Conservation (phyloP, 2,888 invertebrate species). For the Molorchus minor region DNA sequence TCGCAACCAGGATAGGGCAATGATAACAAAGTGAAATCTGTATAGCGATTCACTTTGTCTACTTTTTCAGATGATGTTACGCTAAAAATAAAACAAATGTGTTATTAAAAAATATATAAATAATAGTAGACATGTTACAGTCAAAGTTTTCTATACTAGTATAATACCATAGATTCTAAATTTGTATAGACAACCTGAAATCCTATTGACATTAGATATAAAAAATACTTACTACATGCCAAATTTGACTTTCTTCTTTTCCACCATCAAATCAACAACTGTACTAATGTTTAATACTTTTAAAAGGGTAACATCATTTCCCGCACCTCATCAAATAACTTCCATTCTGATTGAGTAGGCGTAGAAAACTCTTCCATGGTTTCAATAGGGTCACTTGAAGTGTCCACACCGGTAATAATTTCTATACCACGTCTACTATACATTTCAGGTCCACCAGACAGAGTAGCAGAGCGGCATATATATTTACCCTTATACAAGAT, state of each 20-base stretch:
- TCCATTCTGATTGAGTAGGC: conserved; percentile 61
- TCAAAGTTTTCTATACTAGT: no score
- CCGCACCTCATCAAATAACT: conserved; percentile 71
- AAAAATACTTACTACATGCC: conserved; percentile 73
- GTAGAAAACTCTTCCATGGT: conserved; percentile 29
- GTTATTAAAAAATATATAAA: conserved; percentile 12
- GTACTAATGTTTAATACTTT: conserved; percentile 75
- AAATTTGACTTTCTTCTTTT: conserved; percentile 84
- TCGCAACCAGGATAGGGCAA: conserved; percentile 87
- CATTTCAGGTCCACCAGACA: conserved; percentile 78
- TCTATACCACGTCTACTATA: conserved; percentile 74
- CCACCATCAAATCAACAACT: conserved; percentile 85
- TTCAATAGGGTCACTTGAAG: conserved; percentile 22
- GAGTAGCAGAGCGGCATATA: conserved; percentile 78
- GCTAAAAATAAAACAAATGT: conserved; percentile 60
- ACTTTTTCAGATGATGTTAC: conserved; percentile 86
- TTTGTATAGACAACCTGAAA: not conserved
- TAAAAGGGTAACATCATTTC: conserved; percentile 76
- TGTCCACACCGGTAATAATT: conserved; percentile 57
- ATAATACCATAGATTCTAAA: not conserved
- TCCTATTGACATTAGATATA: not conserved
- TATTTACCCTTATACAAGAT: conserved; percentile 79
- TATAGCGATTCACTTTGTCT: conserved; percentile 79
- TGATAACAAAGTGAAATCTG: conserved; percentile 75
- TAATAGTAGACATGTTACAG: not conserved